Conservation (phyloP, 2,888 invertebrate genomes). For the Taphrorychus bicolor region DNA sequence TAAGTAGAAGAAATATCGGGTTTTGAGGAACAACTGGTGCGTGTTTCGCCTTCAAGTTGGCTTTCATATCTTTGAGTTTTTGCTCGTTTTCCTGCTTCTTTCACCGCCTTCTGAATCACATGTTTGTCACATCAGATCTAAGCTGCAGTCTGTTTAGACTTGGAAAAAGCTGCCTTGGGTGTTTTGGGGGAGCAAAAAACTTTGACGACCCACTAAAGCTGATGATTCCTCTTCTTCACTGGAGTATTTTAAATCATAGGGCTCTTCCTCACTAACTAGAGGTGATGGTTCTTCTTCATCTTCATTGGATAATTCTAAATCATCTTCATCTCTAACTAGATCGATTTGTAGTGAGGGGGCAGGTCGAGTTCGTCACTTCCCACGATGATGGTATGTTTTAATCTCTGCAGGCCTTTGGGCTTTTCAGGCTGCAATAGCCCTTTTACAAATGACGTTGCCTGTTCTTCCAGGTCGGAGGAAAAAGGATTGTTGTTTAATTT, state of each 20-base stretch:
- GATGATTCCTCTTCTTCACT: conserved; percentile 2
- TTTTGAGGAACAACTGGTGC: conserved; percentile 45
- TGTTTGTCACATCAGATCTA: conserved; percentile 40
- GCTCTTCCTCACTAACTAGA: background rate
- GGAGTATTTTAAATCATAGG: too few relatives aligned
- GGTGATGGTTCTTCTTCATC: too few relatives aligned
- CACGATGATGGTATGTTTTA: conserved; percentile 44
- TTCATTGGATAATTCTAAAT: background rate
- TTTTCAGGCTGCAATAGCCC: conserved; percentile 17
- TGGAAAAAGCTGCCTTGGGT: background rate
- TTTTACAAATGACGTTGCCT: conserved; percentile 31
- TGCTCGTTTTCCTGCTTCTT: conserved; percentile 33
- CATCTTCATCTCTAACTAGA: conserved; percentile 34
- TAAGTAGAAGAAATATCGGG: conserved; percentile 52
- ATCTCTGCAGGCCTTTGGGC: conserved; percentile 13
- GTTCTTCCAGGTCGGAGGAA: conserved; percentile 31
- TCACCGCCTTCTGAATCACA: conserved; percentile 41
- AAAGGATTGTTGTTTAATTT: conserved; percentile 43
- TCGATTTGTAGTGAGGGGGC: conserved; percentile 44
- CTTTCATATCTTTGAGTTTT: conserved; percentile 34
- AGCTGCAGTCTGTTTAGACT: conserved; percentile 19
- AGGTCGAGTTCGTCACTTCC: conserved; percentile 44
- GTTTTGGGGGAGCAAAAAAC: conserved; percentile 1
- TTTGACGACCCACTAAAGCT: conserved; percentile 14
- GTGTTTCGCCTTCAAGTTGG: conserved; percentile 14